Percentiles rank a stretch among this genome's conserved stretches.
These are phyloP conservation scores for Scytalopus superciliaris DNA, from an alignment of 2,113 vertebrate genomes.

Conservation along the genomic window DNA sequence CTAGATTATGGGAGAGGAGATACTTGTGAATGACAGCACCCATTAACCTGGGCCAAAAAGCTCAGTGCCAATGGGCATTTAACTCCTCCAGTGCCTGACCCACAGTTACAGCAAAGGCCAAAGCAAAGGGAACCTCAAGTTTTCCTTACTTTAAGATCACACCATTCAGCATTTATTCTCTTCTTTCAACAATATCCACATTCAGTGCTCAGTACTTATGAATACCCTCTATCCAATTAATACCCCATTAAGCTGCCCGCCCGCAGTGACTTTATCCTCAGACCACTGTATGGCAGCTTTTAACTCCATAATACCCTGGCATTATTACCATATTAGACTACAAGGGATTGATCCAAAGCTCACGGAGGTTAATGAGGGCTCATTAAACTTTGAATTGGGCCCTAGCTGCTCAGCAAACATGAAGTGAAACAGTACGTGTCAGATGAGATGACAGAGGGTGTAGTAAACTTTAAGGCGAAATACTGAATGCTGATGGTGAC, in stretches of 20 bases:
- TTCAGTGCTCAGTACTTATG: constrained; percentile 38
- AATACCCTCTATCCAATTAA: constrained; percentile 55
- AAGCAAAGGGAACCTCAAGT: background rate
- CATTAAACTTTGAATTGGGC: constrained; percentile 55
- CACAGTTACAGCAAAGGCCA: background rate
- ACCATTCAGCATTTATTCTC: background rate
- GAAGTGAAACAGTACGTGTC: background rate
- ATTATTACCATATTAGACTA: constrained; percentile 51
- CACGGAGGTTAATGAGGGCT: constrained; percentile 54
- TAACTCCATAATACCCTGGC: constrained; percentile 54
- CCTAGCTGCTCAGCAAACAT: constrained; percentile 11
- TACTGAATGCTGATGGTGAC: background rate
- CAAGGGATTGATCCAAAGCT: constrained; percentile 45
- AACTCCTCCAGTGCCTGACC: background rate
- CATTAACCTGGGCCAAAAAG: background rate
- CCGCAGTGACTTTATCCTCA: constrained; percentile 51
- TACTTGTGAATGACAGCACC: background rate
- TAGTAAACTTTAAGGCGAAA: background rate
- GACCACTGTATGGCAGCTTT: constrained; percentile 44
- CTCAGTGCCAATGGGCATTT: background rate
- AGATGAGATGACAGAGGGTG: background rate
- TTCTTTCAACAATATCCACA: background rate
- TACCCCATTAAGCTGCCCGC: background rate
- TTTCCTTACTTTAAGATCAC: background rate
- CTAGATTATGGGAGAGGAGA: background rate